Conservation (phyloP, 2,888 invertebrate species). For the Anthoptus insignis region DNA sequence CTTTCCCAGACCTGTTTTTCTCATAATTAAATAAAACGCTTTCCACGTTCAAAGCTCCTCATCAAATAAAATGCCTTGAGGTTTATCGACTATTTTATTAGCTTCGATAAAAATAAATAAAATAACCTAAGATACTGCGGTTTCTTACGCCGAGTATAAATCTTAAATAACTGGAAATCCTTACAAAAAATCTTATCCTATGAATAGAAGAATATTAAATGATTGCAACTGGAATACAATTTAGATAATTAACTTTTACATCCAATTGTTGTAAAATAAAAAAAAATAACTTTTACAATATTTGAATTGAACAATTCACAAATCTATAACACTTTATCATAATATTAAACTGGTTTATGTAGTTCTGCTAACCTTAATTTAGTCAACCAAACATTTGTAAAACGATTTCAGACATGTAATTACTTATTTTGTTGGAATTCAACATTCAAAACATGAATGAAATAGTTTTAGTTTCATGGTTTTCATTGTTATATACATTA, state of each 20-base stretch:
- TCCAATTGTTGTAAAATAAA: too few relatives aligned
- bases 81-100: constrained; percentile 15
- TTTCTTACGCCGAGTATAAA: constrained; percentile 51
- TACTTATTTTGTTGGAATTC: background rate
- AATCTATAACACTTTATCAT: too few relatives aligned
- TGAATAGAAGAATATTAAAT: too few relatives aligned
- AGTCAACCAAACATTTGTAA: constrained; percentile 31
- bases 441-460: constrained; percentile 37
- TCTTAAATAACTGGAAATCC: constrained; percentile 55
- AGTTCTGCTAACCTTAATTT: too few relatives aligned
- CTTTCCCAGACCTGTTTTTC: background rate
- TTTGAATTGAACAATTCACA: too few relatives aligned
- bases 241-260: too few relatives aligned
- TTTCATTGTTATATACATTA: constrained; percentile 19
- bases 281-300: too few relatives aligned
- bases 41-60: background rate
- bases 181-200: too few relatives aligned
- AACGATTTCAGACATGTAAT: constrained; percentile 45
- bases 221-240: too few relatives aligned
- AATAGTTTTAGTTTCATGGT: constrained; percentile 44
- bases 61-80: constrained; percentile 5
- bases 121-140: constrained; percentile 50
- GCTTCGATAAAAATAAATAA: constrained; percentile 57
- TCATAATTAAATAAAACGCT: constrained; percentile 1
- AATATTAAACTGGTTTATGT: too few relatives aligned